phyloP scores from a whole-genome alignment of 2,888 invertebrate genomes.

The Lithophane socia region DNA sequence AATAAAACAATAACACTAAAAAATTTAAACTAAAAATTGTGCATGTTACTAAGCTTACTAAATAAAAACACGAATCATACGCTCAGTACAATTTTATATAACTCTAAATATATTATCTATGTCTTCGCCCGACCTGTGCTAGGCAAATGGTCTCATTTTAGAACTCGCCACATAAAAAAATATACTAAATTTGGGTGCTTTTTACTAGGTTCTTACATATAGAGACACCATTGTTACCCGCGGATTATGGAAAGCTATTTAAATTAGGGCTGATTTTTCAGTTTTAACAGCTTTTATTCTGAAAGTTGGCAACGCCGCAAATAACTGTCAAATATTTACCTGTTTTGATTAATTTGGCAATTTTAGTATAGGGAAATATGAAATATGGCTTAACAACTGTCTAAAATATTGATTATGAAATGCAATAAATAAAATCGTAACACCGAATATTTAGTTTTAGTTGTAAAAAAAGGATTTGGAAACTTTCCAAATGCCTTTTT shows the following conservation, averaged over 20 bases:
- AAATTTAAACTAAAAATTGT: conserved; percentile 58
- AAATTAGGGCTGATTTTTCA: background rate
- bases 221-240: conserved; percentile 64
- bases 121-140: conserved; percentile 29
- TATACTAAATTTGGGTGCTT: conserved; percentile 77
- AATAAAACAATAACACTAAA: conserved; percentile 17
- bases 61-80: conserved; percentile 52
- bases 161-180: conserved; percentile 82
- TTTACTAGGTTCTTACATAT: conserved; percentile 68
- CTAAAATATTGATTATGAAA: too few relatives aligned
- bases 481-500: too few relatives aligned
- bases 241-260: background rate
- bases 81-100: conserved; percentile 58
- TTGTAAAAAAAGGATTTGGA: too few relatives aligned
- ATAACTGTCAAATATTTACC: too few relatives aligned
- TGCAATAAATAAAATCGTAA: too few relatives aligned
- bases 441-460: too few relatives aligned
- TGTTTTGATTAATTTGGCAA: too few relatives aligned
- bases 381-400: too few relatives aligned
- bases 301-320: too few relatives aligned
- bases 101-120: conserved; percentile 63
- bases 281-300: too few relatives aligned
- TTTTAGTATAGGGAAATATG: too few relatives aligned
- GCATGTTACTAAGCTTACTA: conserved; percentile 61
- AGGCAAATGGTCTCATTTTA: conserved; percentile 37